A percentile compares a stretch with the other conserved stretches of the same genome.
These are phyloP conservation scores for Plagodis dolabraria DNA, from an alignment of 2,888 invertebrate genomes.

Conservation along the genomic window DNA sequence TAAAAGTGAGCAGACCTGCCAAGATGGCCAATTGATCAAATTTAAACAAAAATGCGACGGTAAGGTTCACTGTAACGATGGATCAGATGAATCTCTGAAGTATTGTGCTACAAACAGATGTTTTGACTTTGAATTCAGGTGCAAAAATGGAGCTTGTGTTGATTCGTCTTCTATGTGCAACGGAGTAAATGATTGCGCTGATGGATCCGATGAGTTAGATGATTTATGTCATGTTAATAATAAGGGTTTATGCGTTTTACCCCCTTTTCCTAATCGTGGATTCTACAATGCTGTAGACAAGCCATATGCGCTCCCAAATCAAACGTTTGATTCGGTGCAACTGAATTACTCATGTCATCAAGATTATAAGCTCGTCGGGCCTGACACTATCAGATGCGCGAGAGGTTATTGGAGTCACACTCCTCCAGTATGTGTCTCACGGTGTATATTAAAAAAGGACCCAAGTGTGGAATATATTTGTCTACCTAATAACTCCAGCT, in stretches of 20 bases:
- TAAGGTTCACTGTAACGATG: slow-evolving; percentile 18
- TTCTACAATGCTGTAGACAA: background rate
- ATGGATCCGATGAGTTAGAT: slow-evolving; percentile 24
- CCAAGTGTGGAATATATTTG: too few relatives aligned
- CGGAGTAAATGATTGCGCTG: slow-evolving; percentile 16
- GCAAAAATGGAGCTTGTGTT: slow-evolving; percentile 20
- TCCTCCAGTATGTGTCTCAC: too few relatives aligned
- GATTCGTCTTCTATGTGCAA: slow-evolving; percentile 8
- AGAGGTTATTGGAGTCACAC: too few relatives aligned
- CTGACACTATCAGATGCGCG: too few relatives aligned
- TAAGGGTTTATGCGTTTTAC: slow-evolving; percentile 3
- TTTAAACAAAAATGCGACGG: slow-evolving; percentile 14
- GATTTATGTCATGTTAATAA: slow-evolving; percentile 7
- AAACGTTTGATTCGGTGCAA: too few relatives aligned
- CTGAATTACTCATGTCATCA: too few relatives aligned
- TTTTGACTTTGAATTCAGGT: slow-evolving; percentile 8
- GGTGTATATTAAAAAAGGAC: too few relatives aligned
- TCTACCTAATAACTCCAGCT: too few relatives aligned
- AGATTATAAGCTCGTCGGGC: too few relatives aligned
- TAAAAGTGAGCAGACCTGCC: slow-evolving; percentile 11
- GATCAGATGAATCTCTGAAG: slow-evolving; percentile 21
- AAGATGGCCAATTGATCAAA: slow-evolving; percentile 15
- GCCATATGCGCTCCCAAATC: too few relatives aligned
- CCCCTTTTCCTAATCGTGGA: slow-evolving; percentile 3
- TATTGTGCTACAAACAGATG: slow-evolving; percentile 15